These are phyloP conservation scores for Drosophila takahashii DNA, from an alignment of 1,140 invertebrate species.

Conservation along the genomic window DNA sequence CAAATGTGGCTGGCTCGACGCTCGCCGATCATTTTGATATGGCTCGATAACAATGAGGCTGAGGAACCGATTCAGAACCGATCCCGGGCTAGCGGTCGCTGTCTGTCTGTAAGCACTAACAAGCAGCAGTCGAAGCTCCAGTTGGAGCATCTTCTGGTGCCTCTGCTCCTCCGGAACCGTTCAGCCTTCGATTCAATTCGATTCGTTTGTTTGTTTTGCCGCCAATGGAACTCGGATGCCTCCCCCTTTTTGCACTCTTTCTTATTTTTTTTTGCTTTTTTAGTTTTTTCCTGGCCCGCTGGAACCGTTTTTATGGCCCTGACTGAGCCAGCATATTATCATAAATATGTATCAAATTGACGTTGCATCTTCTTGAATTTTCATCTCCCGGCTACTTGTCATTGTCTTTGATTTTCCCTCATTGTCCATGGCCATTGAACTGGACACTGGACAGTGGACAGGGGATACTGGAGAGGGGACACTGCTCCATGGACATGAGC, in stretches of 20 bases:
- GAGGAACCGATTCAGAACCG: conserved; percentile 12
- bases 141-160: conserved; percentile 14
- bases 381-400: conserved; percentile 80
- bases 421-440: conserved; percentile 72
- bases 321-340: conserved; percentile 72
- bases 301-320: conserved; percentile 62
- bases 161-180: conserved; percentile 55
- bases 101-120: conserved; percentile 63
- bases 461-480: conserved; percentile 28
- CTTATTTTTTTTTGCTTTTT: conserved; percentile 9
- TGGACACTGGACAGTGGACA: conserved; percentile 24
- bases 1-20: conserved; percentile 69
- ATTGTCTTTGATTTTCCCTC: conserved; percentile 82
- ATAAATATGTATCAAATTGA: conserved; percentile 83
- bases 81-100: conserved; percentile 55
- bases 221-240: conserved; percentile 44
- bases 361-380: conserved; percentile 83
- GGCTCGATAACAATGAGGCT: conserved; percentile 78
- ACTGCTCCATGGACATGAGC: conserved; percentile 26
- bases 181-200: conserved; percentile 51
- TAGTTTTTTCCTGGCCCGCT: conserved; percentile 10
- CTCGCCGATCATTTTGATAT: conserved; percentile 80
- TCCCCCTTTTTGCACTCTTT: conserved; percentile 6
- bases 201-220: conserved; percentile 68
- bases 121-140: conserved; percentile 34